Percentiles rank a stretch among this genome's conserved stretches.
These are phyloP conservation scores for Heliocidaris tuberculata DNA, from an alignment of 35 echinoderm and acorn worm species.

Conservation along the genomic window DNA sequence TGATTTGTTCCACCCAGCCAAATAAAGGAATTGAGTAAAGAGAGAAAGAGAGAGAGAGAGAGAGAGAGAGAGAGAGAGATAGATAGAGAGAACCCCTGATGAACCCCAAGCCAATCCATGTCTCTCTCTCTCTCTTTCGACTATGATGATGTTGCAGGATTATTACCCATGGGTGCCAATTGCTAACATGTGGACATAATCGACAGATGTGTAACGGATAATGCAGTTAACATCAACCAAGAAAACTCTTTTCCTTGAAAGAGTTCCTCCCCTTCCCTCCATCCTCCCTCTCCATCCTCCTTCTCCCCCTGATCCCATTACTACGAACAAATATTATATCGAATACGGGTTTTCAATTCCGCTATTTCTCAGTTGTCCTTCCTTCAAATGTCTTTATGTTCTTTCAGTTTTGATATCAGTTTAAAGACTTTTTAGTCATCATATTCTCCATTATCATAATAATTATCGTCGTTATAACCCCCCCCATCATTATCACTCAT, in stretches of 20 bases:
- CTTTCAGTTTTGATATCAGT: too few relatives aligned
- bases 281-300: background rate
- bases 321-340: too few relatives aligned
- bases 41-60: background rate
- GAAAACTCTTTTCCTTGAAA: background rate
- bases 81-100: background rate
- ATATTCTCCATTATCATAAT: too few relatives aligned
- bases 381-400: too few relatives aligned
- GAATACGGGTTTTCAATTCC: too few relatives aligned
- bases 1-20: background rate
- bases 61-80: background rate
- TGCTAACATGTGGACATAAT: conserved; percentile 29
- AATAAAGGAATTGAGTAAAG: background rate
- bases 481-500: too few relatives aligned
- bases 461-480: too few relatives aligned
- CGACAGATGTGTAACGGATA: conserved; percentile 35
- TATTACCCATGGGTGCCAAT: conserved; percentile 34
- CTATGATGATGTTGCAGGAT: background rate
- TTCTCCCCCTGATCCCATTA: too few relatives aligned
- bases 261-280: background rate
- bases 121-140: background rate
- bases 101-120: background rate
- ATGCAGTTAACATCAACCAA: conserved; percentile 21
- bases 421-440: too few relatives aligned
- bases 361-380: too few relatives aligned